These are phyloP conservation scores for Zaprionus capensis DNA, from an alignment of 1,140 invertebrate species.

Conservation along the genomic window DNA sequence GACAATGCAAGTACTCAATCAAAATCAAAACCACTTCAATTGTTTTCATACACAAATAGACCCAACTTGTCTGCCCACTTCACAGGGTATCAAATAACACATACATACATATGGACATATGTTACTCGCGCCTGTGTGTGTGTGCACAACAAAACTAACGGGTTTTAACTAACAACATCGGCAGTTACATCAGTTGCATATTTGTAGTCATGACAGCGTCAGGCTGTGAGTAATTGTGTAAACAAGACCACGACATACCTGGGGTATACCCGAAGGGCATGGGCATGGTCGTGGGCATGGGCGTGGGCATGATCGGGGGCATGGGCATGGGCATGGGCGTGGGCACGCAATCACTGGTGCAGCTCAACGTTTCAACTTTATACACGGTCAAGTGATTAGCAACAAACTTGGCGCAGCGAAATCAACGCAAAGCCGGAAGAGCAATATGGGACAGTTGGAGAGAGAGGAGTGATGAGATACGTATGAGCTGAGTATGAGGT, in stretches of 20 bases:
- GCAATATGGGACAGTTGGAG: constrained; percentile 13
- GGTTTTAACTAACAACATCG: constrained; percentile 67
- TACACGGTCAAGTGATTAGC: constrained; percentile 76
- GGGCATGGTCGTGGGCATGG: constrained; percentile 1
- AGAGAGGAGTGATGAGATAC: neutral
- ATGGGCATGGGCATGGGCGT: constrained; percentile 16
- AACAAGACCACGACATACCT: constrained; percentile 60
- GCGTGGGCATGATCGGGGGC: constrained; percentile 36
- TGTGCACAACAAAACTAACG: constrained; percentile 46
- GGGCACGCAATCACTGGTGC: constrained; percentile 67
- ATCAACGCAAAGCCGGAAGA: constrained; percentile 68
- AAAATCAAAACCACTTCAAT: neutral
- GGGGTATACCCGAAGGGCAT: constrained; percentile 1
- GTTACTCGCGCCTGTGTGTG: constrained; percentile 7
- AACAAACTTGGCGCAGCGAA: constrained; percentile 75
- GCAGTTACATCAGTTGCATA: constrained; percentile 28
- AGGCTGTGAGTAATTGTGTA: constrained; percentile 78
- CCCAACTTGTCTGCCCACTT: neutral
- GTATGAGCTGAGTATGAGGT: neutral
- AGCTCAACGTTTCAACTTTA: constrained; percentile 69
- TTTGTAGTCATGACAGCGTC: constrained; percentile 56
- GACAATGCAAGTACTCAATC: neutral
- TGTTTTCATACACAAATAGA: neutral
- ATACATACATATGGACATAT: constrained; percentile 16
- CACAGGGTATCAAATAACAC: constrained; percentile 20